Evolutionary conservation across 2,888 invertebrate species (phyloP).

Genomic region (Diabrotica balteata): DNA sequence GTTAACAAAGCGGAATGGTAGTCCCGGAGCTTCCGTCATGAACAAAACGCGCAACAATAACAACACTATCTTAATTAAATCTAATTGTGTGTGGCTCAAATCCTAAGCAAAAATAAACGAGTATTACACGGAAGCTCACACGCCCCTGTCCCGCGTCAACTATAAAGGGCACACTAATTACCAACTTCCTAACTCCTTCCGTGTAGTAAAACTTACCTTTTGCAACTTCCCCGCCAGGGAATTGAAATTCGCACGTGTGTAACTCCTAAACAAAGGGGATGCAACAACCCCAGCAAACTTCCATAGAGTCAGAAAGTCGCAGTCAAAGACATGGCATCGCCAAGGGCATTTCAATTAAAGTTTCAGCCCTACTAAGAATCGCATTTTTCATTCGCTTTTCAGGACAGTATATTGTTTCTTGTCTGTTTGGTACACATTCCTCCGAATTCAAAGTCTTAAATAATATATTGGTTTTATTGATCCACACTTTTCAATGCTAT

Average conservation of each 20-base stretch:
- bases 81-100: slow-evolving; percentile 15
- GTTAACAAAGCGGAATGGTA: too few species aligned
- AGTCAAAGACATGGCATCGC: slow-evolving; percentile 53
- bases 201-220: slow-evolving; percentile 36
- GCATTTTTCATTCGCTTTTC: slow-evolving; percentile 49
- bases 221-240: slow-evolving; percentile 29
- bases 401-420: slow-evolving; percentile 31
- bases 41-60: background rate
- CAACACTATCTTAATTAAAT: slow-evolving; percentile 14
- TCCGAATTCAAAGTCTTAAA: background rate
- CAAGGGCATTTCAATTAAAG: slow-evolving; percentile 55
- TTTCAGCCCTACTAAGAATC: slow-evolving; percentile 46
- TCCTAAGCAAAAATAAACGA: slow-evolving; percentile 22
- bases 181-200: slow-evolving; percentile 26
- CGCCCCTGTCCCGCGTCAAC: slow-evolving; percentile 9
- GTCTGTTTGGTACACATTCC: slow-evolving; percentile 2
- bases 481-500: too few species aligned
- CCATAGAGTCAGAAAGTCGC: slow-evolving; percentile 29
- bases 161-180: slow-evolving; percentile 27
- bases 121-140: slow-evolving; percentile 3
- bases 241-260: slow-evolving; percentile 35
- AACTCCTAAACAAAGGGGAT: slow-evolving; percentile 33
- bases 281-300: slow-evolving; percentile 28
- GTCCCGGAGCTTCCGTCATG: too few species aligned
- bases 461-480: background rate